Base-by-base conservation (phyloP, 2,888 invertebrate species). In the Campoletis raptor region DNA sequence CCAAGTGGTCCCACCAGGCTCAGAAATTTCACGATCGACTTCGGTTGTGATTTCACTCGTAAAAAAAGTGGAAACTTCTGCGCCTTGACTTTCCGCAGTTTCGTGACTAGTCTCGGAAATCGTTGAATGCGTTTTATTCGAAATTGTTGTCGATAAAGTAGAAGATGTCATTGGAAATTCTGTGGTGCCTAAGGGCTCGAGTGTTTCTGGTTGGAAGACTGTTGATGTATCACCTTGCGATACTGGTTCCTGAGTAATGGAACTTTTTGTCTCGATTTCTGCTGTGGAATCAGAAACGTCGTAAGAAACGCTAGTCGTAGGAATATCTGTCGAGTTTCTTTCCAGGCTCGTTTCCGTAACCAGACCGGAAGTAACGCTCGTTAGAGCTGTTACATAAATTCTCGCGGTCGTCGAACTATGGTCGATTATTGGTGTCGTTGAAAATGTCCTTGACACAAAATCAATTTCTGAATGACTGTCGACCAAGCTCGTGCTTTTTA, bases 201-300 rank as follows among this genome's bases (percentile, higher is more conserved):
- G n/a, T 15, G 66, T 81, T 36, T 85, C 84, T 40, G 72, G 36
- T 24, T 84, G 87, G 57, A 85, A 72, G 61, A 89, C 83, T 40
- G 89, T 85, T 37, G 87, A 87, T 21, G 85, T 61, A 5, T 82
- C 85, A 0, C 76, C 67, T 3, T 83, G 24, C 10, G 73, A 74
- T 15, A 88, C 78, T 76, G 78, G 85, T 18, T 70, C 86, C 12
- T 86, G 73, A 18, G 88, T 85, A 18, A 74, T 40, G n/a, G 69
- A 81, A 52, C 18, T 61, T 67, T 24, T 61, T 4, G 82, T 80
- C 21, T 76, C 69, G n/a, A 57, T 36, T 48, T 45, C 36, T 52
- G 64, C 8, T 52, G 86, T 70, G 2, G 67, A 42, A 4, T 76
- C 45, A 12, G 45, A 66, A 73, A 61, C 40, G 52, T 72, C 45